phyloP scores from a whole-genome alignment of 2,888 invertebrate genomes.

The Caenorhabditis sulstoni region DNA sequence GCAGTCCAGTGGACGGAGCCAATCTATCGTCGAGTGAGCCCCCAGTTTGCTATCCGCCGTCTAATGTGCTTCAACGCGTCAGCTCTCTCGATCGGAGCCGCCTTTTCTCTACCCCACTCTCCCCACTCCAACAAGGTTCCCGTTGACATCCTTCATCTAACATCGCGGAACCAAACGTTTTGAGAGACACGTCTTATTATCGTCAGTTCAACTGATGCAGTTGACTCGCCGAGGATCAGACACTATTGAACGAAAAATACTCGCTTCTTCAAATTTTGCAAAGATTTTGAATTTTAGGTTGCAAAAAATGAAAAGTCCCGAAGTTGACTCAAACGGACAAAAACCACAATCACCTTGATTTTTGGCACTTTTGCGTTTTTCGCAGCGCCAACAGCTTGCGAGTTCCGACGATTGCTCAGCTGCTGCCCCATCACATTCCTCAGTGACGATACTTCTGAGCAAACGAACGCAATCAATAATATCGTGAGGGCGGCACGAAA shows the following conservation, averaged over 20 bases:
- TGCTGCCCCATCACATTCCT: conserved; percentile 67
- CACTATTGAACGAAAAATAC: too few relatives aligned
- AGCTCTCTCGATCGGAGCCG: conserved; percentile 33
- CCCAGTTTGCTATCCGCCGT: conserved; percentile 46
- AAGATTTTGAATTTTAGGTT: too few relatives aligned
- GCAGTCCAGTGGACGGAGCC: conserved; percentile 32
- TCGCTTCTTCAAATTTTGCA: too few relatives aligned
- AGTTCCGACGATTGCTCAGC: conserved; percentile 64
- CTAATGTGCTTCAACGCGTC: conserved; percentile 58
- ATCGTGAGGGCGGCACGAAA: conserved; percentile 8
- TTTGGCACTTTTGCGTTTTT: conserved; percentile 45
- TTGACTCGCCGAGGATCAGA: too few relatives aligned
- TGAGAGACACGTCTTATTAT: conserved; percentile 42
- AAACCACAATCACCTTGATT: conserved; percentile 29
- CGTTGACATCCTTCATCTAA: conserved; percentile 41
- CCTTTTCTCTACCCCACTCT: conserved; percentile 45
- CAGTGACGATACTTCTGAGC: conserved; percentile 23
- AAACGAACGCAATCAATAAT: conserved; percentile 38
- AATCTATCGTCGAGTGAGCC: conserved; percentile 54
- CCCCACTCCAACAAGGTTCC: conserved; percentile 40
- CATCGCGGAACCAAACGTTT: conserved; percentile 35
- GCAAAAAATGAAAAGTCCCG: too few relatives aligned
- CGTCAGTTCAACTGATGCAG: not conserved
- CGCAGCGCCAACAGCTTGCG: conserved; percentile 57
- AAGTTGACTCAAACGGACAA: not conserved